Percentiles rank a stretch among this genome's conserved stretches.
phyloP scores from a whole-genome alignment of 1,140 invertebrate genomes.

The Hestina assimilis region DNA sequence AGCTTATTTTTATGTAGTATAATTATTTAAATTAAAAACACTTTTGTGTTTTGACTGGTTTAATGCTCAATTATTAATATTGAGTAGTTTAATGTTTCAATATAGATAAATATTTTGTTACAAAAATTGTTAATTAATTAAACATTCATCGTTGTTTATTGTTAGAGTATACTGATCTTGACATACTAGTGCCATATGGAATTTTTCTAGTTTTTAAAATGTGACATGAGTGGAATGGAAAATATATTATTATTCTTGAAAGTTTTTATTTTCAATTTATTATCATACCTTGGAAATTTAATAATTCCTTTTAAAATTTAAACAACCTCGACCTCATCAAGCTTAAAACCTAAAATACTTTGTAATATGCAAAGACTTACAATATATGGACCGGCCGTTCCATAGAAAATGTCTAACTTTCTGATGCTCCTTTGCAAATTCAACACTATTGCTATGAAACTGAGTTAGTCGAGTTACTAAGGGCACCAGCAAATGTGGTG shows the following conservation, averaged over 20 bases:
- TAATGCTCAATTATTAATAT: constrained; percentile 14
- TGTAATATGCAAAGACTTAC: too few relatives aligned
- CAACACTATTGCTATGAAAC: too few relatives aligned
- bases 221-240: neutral
- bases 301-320: too few relatives aligned
- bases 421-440: too few relatives aligned
- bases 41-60: constrained; percentile 18
- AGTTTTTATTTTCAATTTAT: neutral
- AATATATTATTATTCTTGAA: neutral
- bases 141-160: neutral
- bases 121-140: neutral
- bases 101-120: constrained; percentile 1
- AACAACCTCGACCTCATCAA: too few relatives aligned
- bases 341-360: too few relatives aligned
- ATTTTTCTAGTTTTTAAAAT: neutral
- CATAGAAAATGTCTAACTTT: too few relatives aligned
- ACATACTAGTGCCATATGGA: constrained; percentile 10
- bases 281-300: too few relatives aligned
- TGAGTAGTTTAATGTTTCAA: neutral
- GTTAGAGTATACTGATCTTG: neutral
- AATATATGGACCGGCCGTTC: too few relatives aligned
- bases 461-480: too few relatives aligned
- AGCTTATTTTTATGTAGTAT: neutral
- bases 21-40: constrained; percentile 10
- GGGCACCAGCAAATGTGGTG: too few relatives aligned